A percentile compares a stretch with the other conserved stretches of the same genome.
phyloP scores from a whole-genome alignment of 1,140 invertebrate genomes.

The Apis laboriosa region DNA sequence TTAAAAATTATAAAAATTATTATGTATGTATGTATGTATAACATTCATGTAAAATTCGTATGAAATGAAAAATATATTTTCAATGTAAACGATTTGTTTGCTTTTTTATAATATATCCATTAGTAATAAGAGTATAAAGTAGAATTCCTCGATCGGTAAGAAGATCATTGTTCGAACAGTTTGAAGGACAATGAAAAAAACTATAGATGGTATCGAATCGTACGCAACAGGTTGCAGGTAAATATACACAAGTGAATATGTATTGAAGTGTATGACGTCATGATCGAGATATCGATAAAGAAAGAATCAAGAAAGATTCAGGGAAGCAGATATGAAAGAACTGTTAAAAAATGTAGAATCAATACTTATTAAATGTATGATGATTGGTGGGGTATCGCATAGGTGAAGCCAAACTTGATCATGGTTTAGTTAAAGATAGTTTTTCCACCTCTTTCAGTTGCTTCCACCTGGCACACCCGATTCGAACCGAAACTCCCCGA shows the following conservation, averaged over 20 bases:
- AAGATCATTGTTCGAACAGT: too few relatives aligned
- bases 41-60: conserved; percentile 44
- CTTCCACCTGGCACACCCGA: conserved; percentile 76
- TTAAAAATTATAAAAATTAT: conserved; percentile 18
- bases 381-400: conserved; percentile 16
- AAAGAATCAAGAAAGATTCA: not conserved
- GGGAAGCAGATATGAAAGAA: not conserved
- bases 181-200: not conserved
- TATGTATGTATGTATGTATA: conserved; percentile 43
- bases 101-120: not conserved
- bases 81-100: conserved; percentile 49
- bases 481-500: conserved; percentile 69
- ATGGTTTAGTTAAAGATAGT: conserved; percentile 26
- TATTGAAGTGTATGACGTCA: conserved; percentile 1
- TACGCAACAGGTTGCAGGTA: conserved; percentile 27
- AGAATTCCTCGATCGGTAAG: not conserved
- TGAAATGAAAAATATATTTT: conserved; percentile 67
- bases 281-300: not conserved
- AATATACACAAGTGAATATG: not conserved
- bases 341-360: not conserved
- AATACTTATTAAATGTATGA: not conserved
- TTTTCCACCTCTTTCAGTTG: conserved; percentile 63
- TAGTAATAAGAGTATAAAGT: too few relatives aligned
- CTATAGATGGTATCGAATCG: not conserved
- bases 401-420: conserved; percentile 17